Percentiles rank a stretch among this genome's conserved stretches.
Evolutionary conservation across 2,113 vertebrate genomes (phyloP).

Genomic region (Peromyscus leucopus): DNA sequence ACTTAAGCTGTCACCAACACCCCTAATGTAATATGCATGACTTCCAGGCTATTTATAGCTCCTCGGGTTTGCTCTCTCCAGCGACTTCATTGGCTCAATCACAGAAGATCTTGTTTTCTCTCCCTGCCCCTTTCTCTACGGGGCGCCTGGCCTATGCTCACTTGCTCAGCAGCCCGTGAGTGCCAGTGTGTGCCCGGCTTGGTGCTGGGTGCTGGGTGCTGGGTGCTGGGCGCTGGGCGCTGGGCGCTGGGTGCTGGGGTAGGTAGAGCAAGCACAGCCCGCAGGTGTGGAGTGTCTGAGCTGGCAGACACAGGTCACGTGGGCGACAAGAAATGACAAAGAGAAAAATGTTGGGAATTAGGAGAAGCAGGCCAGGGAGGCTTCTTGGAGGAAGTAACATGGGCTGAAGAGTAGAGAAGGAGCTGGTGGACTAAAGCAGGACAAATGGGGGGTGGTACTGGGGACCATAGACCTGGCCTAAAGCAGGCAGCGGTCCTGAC

Average conservation of each 20-base stretch:
- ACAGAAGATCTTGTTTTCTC: constrained; percentile 68
- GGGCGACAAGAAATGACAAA: constrained; percentile 62
- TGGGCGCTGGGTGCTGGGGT: neutral
- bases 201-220: neutral
- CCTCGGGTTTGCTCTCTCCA: constrained; percentile 68
- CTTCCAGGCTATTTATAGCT: constrained; percentile 84
- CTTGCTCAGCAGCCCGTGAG: rapidly evolving
- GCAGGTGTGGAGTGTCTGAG: neutral
- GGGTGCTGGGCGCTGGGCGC: neutral
- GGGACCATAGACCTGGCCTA: neutral
- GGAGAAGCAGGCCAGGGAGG: constrained; percentile 61
- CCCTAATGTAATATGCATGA: constrained; percentile 86
- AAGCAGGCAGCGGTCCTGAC: neutral
- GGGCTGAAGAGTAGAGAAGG: neutral
- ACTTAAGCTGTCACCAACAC: constrained; percentile 87
- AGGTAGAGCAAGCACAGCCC: neutral
- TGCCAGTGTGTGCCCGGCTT: neutral
- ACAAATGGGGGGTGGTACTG: rapidly evolving
- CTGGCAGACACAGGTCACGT: constrained; percentile 55
- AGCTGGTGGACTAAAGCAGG: neutral
- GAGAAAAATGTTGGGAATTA: constrained; percentile 70
- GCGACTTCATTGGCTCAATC: constrained; percentile 71
- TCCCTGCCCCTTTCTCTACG: neutral
- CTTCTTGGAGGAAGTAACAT: neutral
- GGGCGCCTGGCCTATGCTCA: rapidly evolving